These are phyloP conservation scores for Anseranas semipalmata DNA, from an alignment of 2,113 vertebrate species.

Conservation along the genomic window DNA sequence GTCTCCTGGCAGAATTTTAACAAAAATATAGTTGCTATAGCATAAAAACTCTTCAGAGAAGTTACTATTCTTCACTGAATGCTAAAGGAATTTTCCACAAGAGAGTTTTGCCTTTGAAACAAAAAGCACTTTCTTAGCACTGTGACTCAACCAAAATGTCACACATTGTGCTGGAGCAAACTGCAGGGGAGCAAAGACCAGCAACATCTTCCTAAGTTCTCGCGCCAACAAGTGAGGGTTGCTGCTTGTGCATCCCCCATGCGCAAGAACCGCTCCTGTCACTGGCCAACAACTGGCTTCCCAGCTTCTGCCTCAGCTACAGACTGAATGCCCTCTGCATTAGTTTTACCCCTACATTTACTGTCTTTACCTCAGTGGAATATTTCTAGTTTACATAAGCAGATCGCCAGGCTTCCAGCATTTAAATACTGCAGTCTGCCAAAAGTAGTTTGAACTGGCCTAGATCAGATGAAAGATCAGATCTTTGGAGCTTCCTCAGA, in stretches of 20 bases:
- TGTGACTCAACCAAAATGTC: background rate
- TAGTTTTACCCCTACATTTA: background rate
- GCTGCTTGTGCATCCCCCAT: fast-evolving
- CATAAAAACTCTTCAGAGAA: background rate
- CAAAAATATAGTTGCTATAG: background rate
- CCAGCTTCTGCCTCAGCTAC: background rate
- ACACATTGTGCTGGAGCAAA: background rate
- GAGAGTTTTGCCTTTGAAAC: background rate
- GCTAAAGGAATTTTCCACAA: background rate
- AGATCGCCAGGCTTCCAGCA: background rate
- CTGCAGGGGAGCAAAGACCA: background rate
- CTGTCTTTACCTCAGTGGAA: background rate
- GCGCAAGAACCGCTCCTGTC: fast-evolving
- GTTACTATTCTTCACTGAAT: background rate
- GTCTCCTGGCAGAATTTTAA: background rate
- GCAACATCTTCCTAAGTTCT: background rate
- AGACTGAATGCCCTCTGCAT: fast-evolving
- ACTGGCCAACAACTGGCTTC: background rate
- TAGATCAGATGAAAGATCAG: background rate
- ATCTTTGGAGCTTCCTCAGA: background rate
- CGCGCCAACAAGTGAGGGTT: background rate
- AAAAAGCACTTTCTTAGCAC: background rate
- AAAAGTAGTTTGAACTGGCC: background rate
- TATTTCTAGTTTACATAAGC: background rate
- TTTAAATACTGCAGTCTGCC: background rate